These are phyloP conservation scores for Accipiter cooperii DNA, from an alignment of 2,113 vertebrate genomes.

Conservation along the genomic window DNA sequence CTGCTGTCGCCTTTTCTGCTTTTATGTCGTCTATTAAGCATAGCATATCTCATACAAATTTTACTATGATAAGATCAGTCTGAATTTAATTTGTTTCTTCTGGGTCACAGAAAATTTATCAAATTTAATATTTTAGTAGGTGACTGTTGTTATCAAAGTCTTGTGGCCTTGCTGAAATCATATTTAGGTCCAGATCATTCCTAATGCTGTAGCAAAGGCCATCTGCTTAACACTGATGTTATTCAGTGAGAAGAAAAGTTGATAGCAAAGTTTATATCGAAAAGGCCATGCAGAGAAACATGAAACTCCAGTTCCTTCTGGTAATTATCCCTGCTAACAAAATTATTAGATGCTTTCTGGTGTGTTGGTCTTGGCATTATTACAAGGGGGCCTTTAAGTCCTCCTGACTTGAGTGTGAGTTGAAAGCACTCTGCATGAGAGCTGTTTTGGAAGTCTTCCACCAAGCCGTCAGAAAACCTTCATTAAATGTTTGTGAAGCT, in stretches of 20 bases:
- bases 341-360: not conserved
- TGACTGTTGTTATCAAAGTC: not conserved
- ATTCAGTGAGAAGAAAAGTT: not conserved
- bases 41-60: not conserved
- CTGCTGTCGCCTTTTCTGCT: not conserved
- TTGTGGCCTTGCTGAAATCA: not conserved
- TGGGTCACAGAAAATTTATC: not conserved
- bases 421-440: accelerated
- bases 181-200: not conserved
- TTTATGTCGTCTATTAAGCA: accelerated
- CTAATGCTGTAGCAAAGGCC: not conserved
- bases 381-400: not conserved
- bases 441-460: not conserved
- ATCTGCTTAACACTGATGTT: not conserved
- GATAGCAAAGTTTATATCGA: not conserved
- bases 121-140: not conserved
- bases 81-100: not conserved
- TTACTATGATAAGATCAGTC: not conserved
- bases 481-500: not conserved
- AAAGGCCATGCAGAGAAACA: not conserved
- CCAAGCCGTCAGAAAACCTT: not conserved
- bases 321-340: not conserved
- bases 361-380: not conserved
- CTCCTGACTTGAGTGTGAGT: accelerated
- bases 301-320: not conserved